Percentiles rank a stretch among this genome's conserved stretches.
Evolutionary conservation across 2,888 invertebrate genomes (phyloP).

Genomic region (Thumatha senex): DNA sequence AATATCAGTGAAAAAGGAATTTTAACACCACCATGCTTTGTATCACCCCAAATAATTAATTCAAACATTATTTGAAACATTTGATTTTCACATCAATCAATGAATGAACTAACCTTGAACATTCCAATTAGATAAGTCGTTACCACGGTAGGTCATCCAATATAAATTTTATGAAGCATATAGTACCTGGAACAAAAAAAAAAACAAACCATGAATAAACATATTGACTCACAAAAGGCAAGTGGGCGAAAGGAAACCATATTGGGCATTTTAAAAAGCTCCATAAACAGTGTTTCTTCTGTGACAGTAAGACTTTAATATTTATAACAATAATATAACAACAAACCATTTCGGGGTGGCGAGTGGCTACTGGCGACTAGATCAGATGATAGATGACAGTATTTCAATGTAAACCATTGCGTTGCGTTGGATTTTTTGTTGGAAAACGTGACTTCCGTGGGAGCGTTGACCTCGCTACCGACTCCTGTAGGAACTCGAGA

Average conservation of each 20-base stretch:
- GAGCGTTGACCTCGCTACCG: slow-evolving; percentile 65
- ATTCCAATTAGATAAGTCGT: slow-evolving; percentile 8
- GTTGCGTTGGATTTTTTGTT: slow-evolving; percentile 51
- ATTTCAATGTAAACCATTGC: slow-evolving; percentile 72
- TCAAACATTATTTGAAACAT: not conserved
- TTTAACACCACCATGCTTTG: too few relatives aligned
- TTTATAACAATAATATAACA: slow-evolving; percentile 17
- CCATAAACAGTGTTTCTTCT: slow-evolving; percentile 64
- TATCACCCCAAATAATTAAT: too few relatives aligned
- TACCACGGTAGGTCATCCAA: not conserved
- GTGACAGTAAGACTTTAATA: slow-evolving; percentile 67
- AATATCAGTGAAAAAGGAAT: too few relatives aligned
- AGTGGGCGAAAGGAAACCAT: slow-evolving; percentile 38
- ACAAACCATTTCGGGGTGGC: slow-evolving; percentile 58
- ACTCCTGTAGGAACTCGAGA: slow-evolving; percentile 62
- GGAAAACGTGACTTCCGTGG: slow-evolving; percentile 66
- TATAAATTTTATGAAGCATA: slow-evolving; percentile 33
- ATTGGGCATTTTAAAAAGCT: slow-evolving; percentile 56
- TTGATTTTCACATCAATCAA: not conserved
- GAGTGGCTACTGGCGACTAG: slow-evolving; percentile 40
- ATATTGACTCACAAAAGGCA: slow-evolving; percentile 49
- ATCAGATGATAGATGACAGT: slow-evolving; percentile 75
- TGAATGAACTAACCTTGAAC: slow-evolving; percentile 12
- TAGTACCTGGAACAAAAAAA: slow-evolving; percentile 69
- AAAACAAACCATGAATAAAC: slow-evolving; percentile 30